Percentiles rank a stretch among this genome's conserved stretches.
phyloP scores from a whole-genome alignment of 2,888 invertebrate genomes.

The Calameuta idolon region DNA sequence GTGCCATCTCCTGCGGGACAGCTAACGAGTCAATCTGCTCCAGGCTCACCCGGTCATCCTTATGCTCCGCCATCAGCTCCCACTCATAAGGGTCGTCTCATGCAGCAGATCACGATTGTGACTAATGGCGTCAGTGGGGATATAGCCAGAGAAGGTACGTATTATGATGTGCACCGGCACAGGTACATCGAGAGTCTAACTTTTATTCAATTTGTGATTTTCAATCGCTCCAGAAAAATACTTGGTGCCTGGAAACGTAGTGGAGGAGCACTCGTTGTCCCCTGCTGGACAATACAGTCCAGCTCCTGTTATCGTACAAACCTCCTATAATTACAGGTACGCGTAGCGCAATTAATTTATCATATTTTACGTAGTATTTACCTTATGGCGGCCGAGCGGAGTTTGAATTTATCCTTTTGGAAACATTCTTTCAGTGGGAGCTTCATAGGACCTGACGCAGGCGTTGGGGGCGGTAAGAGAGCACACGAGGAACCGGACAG shows the following conservation, averaged over 20 bases:
- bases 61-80: slow-evolving; percentile 57
- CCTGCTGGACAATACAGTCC: slow-evolving; percentile 71
- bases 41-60: slow-evolving; percentile 74
- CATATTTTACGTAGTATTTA: too few relatives aligned
- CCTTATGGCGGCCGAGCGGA: too few relatives aligned
- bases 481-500: slow-evolving; percentile 63
- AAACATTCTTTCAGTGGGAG: slow-evolving; percentile 52
- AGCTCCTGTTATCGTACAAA: slow-evolving; percentile 74
- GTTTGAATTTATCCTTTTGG: too few relatives aligned
- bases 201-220: slow-evolving; percentile 2
- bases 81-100: slow-evolving; percentile 59
- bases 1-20: slow-evolving; percentile 69
- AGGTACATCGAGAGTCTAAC: not conserved
- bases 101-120: slow-evolving; percentile 64
- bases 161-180: not conserved
- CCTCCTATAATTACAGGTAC: slow-evolving; percentile 72
- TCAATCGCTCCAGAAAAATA: slow-evolving; percentile 68
- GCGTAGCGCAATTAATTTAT: slow-evolving; percentile 12
- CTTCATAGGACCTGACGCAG: slow-evolving; percentile 62
- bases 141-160: slow-evolving; percentile 60
- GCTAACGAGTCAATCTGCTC: slow-evolving; percentile 73
- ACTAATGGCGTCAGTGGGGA: slow-evolving; percentile 63
- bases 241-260: slow-evolving; percentile 66
- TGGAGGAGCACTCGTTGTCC: slow-evolving; percentile 72
- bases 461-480: slow-evolving; percentile 60